Base-by-base conservation (phyloP, 2,888 invertebrate species). In the Hydropsyche betteni region DNA sequence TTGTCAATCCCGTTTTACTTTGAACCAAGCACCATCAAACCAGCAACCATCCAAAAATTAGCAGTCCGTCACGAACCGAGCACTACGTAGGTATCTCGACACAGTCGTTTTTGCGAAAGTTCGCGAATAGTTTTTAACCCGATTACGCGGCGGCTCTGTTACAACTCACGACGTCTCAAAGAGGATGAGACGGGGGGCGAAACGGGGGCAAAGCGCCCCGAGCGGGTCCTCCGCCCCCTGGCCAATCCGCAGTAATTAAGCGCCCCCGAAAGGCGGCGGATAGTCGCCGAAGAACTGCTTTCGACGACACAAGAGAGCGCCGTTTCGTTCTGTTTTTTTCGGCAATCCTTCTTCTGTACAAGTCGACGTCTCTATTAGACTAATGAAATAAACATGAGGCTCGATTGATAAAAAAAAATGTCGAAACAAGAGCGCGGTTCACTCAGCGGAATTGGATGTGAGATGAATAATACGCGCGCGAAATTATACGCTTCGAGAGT, bases 41-140 rank as follows among this genome's bases (percentile, higher is more conserved):
- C 10, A 3, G 36, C 33, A 5, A 33, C 44, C 44, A n/a, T 24
- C 36, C 34, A 4, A 64, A 51, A 70, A 70, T 70, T 70, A 70
- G 70, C 70, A 33, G 14, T 53, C 70, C 53, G 53, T 70, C 70
- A 70, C 70, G 70, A 70, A 70, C 70, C 33, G 7, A n/a, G 50
- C 10, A 44, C 24, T 24, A n/a, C 24, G 3, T 24, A 24, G 61
- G 69, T 70, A 58, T 55, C 68, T 75, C 51, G 73, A 70, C 16
- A 36, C 71, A 24, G 24, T 61, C 74, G 71, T 77, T 76, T 77
- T 76, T 69, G 34, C 64, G 71, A 76, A 78, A 78, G 72, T 78
- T 76, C 58, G 53, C 74, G 53, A 78, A 78, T 76, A 78, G 78
- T 78, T 78, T 77, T 78, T 76, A 78, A 76, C 78, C 74, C 72